Percentiles rank a stretch among this genome's conserved stretches.
Conservation (phyloP, 1,140 invertebrate genomes). For the Penaeus vannamei region DNA sequence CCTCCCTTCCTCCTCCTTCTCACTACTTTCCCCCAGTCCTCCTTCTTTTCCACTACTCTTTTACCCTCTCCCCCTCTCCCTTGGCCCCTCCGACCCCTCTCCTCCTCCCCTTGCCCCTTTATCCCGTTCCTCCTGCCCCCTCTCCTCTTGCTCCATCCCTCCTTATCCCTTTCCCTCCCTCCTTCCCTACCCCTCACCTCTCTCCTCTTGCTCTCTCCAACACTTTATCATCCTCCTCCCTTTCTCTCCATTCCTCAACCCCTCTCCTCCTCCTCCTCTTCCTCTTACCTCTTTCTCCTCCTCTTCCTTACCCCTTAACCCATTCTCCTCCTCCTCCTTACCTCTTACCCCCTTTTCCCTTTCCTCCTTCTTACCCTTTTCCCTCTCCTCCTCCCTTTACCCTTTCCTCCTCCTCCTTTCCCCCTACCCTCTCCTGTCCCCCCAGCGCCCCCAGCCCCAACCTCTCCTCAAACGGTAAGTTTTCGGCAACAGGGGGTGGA, state of each 20-base stretch:
- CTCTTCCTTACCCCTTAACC: background rate
- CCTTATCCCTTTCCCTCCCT: too few species aligned
- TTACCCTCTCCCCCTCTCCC: too few species aligned
- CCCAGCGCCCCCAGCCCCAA: background rate
- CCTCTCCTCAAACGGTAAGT: background rate
- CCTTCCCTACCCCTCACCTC: too few species aligned
- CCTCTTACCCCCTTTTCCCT: background rate
- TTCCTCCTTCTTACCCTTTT: background rate
- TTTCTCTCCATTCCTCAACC: background rate
- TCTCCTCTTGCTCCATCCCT: too few species aligned
- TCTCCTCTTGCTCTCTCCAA: too few species aligned
- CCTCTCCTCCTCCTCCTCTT: background rate
- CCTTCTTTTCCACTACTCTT: too few species aligned
- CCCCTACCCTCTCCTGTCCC: background rate
- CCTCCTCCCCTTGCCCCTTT: background rate
- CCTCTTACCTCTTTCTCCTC: background rate
- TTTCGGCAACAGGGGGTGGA: background rate
- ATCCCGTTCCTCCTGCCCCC: background rate
- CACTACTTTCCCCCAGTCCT: too few species aligned
- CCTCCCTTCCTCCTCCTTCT: too few species aligned
- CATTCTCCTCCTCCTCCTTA: background rate
- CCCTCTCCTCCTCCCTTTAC: too few species aligned
- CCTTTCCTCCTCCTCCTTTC: too few species aligned
- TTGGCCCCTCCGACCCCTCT: too few species aligned
- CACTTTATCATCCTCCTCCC: too few species aligned